A percentile compares a stretch with the other conserved stretches of the same genome.
These are phyloP conservation scores for Hippopotamus amphibius DNA, from an alignment of 2,113 vertebrate species.

Conservation along the genomic window DNA sequence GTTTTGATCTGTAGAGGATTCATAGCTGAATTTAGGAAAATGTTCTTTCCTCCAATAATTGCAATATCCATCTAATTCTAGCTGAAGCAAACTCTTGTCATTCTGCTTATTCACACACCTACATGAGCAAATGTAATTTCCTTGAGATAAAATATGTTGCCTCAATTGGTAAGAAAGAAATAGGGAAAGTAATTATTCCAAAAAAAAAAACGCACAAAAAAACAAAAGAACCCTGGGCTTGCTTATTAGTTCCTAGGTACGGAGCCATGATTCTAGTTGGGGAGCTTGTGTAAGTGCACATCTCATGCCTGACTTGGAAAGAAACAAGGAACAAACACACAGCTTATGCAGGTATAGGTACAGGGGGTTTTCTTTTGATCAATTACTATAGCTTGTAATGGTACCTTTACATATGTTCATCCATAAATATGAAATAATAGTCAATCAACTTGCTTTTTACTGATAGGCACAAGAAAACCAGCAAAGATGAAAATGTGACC, in stretches of 20 bases:
- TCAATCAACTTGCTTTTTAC: slow-evolving; percentile 37
- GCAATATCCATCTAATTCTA: slow-evolving; percentile 59
- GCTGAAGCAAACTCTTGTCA: slow-evolving; percentile 65
- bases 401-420: not conserved
- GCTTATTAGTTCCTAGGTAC: slow-evolving; percentile 44
- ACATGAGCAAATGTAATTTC: slow-evolving; percentile 77
- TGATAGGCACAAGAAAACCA: not conserved
- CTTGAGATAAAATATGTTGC: slow-evolving; percentile 69
- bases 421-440: not conserved
- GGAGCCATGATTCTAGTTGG: not conserved
- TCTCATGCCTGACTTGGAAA: slow-evolving; percentile 2
- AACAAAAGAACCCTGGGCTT: slow-evolving; percentile 57
- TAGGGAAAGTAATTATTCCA: slow-evolving; percentile 69
- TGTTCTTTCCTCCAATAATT: slow-evolving; percentile 30
- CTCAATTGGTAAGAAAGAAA: slow-evolving; percentile 74
- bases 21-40: slow-evolving; percentile 44
- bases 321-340: not conserved
- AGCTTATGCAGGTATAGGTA: not conserved
- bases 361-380: not conserved
- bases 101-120: slow-evolving; percentile 75
- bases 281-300: not conserved
- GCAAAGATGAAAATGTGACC: not conserved
- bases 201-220: not conserved
- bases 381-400: not conserved
- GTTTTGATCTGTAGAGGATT: slow-evolving; percentile 46